A percentile compares a stretch with the other conserved stretches of the same genome.
phyloP scores from a whole-genome alignment of 2,888 invertebrate genomes.

The Stratiomys singularior region DNA sequence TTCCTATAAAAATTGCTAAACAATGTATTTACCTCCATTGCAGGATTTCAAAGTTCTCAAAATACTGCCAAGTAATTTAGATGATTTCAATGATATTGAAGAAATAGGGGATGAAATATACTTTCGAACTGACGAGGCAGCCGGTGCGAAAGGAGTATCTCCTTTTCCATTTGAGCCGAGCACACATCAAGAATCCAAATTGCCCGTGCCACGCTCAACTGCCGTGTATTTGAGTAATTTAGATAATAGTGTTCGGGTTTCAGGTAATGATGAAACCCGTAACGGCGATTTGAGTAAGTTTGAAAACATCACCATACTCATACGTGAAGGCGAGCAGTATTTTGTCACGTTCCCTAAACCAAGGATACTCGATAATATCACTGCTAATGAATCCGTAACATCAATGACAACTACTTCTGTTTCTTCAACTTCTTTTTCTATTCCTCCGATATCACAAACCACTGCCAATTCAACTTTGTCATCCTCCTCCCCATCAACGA shows the following conservation, averaged over 20 bases:
- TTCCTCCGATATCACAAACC: conserved; percentile 2
- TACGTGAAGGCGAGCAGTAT: conserved; percentile 55
- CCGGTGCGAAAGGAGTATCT: not conserved
- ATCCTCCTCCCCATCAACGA: conserved; percentile 34
- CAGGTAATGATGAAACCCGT: not conserved
- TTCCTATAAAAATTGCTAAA: not conserved
- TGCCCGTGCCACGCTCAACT: not conserved
- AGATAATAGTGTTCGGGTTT: conserved; percentile 14
- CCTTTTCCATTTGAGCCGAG: conserved; percentile 15
- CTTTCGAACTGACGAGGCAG: conserved; percentile 54
- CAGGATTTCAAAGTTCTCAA: conserved; percentile 57
- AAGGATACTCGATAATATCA: conserved; percentile 47
- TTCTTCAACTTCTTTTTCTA: not conserved
- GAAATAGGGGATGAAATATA: conserved; percentile 56
- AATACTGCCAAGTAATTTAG: conserved; percentile 56
- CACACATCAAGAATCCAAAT: not conserved
- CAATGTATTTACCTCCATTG: conserved; percentile 23
- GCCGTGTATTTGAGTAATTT: conserved; percentile 15
- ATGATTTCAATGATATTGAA: conserved; percentile 55
- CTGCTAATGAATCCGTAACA: conserved; percentile 45
- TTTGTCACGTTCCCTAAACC: conserved; percentile 51
- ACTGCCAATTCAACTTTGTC: conserved; percentile 40
- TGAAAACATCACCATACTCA: conserved; percentile 55
- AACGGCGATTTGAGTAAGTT: conserved; percentile 47
- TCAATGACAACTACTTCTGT: conserved; percentile 6